Conservation (phyloP, 2,888 invertebrate genomes). For the Neoitamus cyanurus region DNA sequence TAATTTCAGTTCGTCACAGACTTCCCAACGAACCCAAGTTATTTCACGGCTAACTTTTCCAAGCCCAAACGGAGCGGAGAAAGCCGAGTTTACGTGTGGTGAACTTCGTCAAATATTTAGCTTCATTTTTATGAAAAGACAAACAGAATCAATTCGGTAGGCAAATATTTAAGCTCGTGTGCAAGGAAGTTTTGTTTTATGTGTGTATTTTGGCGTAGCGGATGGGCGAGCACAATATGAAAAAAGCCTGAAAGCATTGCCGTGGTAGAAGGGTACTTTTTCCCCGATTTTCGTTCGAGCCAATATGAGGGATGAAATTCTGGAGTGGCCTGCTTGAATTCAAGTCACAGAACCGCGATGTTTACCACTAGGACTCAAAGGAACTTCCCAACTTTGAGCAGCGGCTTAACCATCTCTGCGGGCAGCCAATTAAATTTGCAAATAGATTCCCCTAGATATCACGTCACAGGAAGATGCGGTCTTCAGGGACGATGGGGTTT, state of each 20-base stretch:
- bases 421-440: conserved; percentile 51
- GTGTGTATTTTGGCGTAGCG: not conserved
- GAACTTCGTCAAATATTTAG: conserved; percentile 40
- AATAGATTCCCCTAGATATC: conserved; percentile 42
- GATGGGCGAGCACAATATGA: not conserved
- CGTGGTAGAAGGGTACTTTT: not conserved
- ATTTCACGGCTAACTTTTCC: not conserved
- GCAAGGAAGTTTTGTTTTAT: conserved; percentile 32
- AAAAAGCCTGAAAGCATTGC: not conserved
- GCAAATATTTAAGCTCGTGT: conserved; percentile 46
- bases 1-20: not conserved
- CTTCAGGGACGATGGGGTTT: not conserved
- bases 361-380: not conserved
- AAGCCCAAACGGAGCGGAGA: not conserved
- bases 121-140: conserved; percentile 50
- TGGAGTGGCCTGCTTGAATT: not conserved
- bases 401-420: conserved; percentile 41
- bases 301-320: conserved; percentile 14
- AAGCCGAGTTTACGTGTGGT: not conserved
- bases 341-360: not conserved
- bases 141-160: conserved; percentile 52
- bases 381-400: not conserved
- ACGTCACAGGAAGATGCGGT: conserved; percentile 10
- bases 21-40: not conserved
- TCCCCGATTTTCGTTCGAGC: not conserved